These are phyloP conservation scores for Triplophysa dalaica DNA, from an alignment of 2,113 vertebrate genomes.

Conservation along the genomic window DNA sequence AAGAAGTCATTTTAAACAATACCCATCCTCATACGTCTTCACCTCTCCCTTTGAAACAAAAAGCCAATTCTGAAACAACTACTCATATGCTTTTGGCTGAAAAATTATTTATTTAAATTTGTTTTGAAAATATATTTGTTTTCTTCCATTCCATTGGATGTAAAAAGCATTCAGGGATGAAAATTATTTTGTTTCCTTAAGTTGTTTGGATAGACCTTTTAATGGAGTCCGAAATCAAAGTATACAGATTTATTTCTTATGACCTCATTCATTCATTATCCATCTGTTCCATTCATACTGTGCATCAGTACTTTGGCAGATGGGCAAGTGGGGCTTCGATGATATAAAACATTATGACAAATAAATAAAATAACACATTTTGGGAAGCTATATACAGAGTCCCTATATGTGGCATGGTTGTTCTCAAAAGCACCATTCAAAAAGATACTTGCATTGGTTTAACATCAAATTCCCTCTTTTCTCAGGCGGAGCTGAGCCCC, in stretches of 20 bases:
- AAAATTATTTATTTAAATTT: constrained; percentile 16
- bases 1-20: background rate
- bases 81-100: background rate
- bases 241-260: constrained; percentile 29
- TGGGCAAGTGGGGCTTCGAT: constrained; percentile 50
- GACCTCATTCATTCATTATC: constrained; percentile 42
- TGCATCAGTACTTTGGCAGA: constrained; percentile 51
- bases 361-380: constrained; percentile 58
- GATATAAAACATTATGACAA: constrained; percentile 54
- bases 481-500: constrained; percentile 59
- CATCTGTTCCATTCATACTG: constrained; percentile 32
- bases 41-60: too few species aligned
- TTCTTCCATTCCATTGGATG: constrained; percentile 48
- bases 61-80: background rate
- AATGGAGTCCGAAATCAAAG: constrained; percentile 23
- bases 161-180: constrained; percentile 62
- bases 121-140: constrained; percentile 42
- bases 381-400: constrained; percentile 71
- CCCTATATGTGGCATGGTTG: constrained; percentile 59
- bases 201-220: constrained; percentile 26
- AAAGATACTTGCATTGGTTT: constrained; percentile 61
- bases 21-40: too few species aligned
- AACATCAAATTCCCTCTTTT: constrained; percentile 64
- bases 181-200: constrained; percentile 48
- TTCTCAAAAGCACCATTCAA: constrained; percentile 66